Base-by-base conservation (phyloP, 2,888 invertebrate species). In the Graphium colonna region DNA sequence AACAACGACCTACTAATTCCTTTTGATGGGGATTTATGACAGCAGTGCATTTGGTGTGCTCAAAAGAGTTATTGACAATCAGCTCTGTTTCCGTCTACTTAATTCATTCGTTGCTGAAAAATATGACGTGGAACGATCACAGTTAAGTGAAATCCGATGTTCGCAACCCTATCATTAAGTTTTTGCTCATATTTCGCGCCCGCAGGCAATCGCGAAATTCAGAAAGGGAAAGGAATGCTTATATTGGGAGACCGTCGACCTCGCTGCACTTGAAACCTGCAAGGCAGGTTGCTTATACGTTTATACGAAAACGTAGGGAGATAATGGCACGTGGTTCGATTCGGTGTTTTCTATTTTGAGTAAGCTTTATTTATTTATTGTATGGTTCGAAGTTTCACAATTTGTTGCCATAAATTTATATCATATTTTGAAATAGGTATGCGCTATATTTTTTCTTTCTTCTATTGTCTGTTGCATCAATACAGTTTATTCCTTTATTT, bases 21-120 rank as follows among this genome's bases (percentile, higher is more conserved):
- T 60, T 70, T 73, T 79, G 78, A 83, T 80, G 75, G 77, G 69
- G 65, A 70, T 68, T 69, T 70, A 77, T 75, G 71, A 74, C 72
- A 73, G 67, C 72, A 73, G 67, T 63, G 69, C 71, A 67, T 71
- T 77, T 73, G 71, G 70, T 72, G 73, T 77, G 67, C 65, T 76
- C 73, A 67, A 69, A 76, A 73, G 69, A 13, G 42, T 52, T 45
- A 51, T 39, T 10, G 31, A 18, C 39, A 13, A 31, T 45, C 9
- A 36, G 42, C 28, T 12, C 12, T 1, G 17, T 15, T 43, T 17
- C 10, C 15, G 26, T 44, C 31, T 21, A 12, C 31, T 40, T 45
- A 15, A 36, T 56, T 55, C 52, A 46, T 45, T 68, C 62, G 69
- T 77, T 62, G 69, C 74, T 74, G 67, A 69, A 68, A 67, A 64